Conservation (phyloP, 1,140 invertebrate genomes). For the Nebria ingens region DNA sequence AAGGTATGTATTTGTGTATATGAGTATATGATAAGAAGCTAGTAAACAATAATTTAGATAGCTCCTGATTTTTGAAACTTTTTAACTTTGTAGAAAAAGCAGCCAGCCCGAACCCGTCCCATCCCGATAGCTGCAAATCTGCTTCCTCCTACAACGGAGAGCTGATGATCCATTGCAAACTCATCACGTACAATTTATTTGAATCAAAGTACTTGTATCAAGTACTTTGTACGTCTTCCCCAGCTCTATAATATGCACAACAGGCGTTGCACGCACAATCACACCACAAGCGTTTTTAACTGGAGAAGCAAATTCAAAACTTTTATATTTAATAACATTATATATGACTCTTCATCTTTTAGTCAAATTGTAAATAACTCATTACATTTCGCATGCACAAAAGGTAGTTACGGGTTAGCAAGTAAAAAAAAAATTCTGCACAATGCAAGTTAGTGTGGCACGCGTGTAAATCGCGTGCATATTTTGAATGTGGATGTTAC, state of each 20-base stretch:
- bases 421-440: slow-evolving; percentile 15
- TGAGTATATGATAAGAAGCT: not conserved
- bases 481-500: slow-evolving; percentile 17
- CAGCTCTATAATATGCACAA: slow-evolving; percentile 14
- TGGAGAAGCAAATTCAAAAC: slow-evolving; percentile 13
- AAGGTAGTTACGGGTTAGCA: slow-evolving; percentile 20
- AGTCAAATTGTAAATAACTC: slow-evolving; percentile 15
- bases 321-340: slow-evolving; percentile 20
- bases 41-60: not conserved
- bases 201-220: slow-evolving; percentile 14
- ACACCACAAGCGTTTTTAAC: not conserved
- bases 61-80: not conserved
- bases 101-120: slow-evolving; percentile 58
- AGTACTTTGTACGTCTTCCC: slow-evolving; percentile 17
- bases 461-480: slow-evolving; percentile 12
- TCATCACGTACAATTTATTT: slow-evolving; percentile 10
- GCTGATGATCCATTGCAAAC: slow-evolving; percentile 34
- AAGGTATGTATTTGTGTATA: slow-evolving; percentile 45
- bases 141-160: slow-evolving; percentile 44
- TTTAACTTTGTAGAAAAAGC: slow-evolving; percentile 51
- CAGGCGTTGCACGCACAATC: slow-evolving; percentile 9
- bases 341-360: slow-evolving; percentile 16
- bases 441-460: slow-evolving; percentile 12
- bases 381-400: slow-evolving; percentile 18
- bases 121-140: slow-evolving; percentile 64